Evolutionary conservation across 1,140 invertebrate species (phyloP), one percentile per base, ranked within the genome.

Genomic region (Drosophila quadrilineata): DNA sequence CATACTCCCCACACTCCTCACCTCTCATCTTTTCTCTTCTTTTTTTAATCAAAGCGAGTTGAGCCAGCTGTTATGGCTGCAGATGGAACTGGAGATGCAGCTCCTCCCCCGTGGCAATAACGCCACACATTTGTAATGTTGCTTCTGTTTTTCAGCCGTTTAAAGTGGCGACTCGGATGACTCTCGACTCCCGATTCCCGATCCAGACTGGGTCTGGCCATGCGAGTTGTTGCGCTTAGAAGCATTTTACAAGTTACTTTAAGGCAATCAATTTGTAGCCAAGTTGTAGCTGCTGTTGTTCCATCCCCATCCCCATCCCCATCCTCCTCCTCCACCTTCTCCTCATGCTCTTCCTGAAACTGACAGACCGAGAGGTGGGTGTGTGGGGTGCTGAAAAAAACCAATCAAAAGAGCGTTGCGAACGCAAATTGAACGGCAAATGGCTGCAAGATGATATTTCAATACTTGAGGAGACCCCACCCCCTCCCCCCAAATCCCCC

Each of bases 51-150:
- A 84, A 84, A 84, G 52, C 19, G 40, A 38, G 50, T 29, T 59
- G 56, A 60, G 41, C 36, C 17, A 24, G 46, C 38, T 60, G 31
- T 45, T 26, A 29, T 22, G 21, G 52, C 63, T 75, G 56, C 46
- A 41, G 40, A 5, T 10, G 40, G 8, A 40, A 36, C 38, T 43
- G 50, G 6, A 21, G 33, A 36, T 71, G 49, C 71, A 68, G 60
- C 79, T 79, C 79, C 79, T 86, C 80, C 79, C 74, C 80, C 79
- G 67, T 75, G 80, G 79, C 79, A 85, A 85, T 85, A 85, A 85
- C 79, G 79, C 79, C 79, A 86, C 79, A 85, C 79, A 85, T 85
- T 85, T 85, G 79, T 85, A 85, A 85, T 85, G 74, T 85, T 85
- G 79, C 79, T 85, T 85, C 79, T 85, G 79, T 85, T 85, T 76